A percentile compares a stretch with the other conserved stretches of the same genome.
Evolutionary conservation across 53 echinoderm and acorn worm species (phyloP).

Genomic region (Luidia sarsii): DNA sequence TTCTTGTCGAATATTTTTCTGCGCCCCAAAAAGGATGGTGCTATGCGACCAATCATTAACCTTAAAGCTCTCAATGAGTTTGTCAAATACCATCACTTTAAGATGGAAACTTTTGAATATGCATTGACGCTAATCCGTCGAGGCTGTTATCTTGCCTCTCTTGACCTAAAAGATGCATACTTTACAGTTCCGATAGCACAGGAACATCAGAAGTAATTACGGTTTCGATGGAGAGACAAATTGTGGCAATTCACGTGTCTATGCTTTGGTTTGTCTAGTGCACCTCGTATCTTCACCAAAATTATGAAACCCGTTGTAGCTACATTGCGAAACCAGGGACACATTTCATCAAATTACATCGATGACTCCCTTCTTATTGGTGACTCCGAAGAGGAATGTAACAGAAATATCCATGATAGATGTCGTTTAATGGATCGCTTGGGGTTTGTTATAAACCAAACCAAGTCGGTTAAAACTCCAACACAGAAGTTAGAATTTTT

Average conservation of each 20-base stretch:
- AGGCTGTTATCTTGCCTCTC: slow-evolving; percentile 16
- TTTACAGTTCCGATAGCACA: slow-evolving; percentile 32
- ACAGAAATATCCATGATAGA: neutral
- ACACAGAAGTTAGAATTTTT: neutral
- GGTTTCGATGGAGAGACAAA: slow-evolving; percentile 28
- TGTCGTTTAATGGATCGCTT: neutral
- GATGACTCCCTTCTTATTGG: slow-evolving; percentile 14
- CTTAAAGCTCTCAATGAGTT: slow-evolving; percentile 2
- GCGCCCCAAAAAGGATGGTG: slow-evolving; percentile 41
- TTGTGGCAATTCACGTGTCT: slow-evolving; percentile 17
- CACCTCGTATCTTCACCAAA: slow-evolving; percentile 32
- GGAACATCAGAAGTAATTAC: slow-evolving; percentile 16
- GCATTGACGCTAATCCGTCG: slow-evolving; percentile 9
- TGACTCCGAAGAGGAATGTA: neutral
- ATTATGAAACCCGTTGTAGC: slow-evolving; percentile 20
- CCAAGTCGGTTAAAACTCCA: neutral
- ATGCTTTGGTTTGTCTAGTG: slow-evolving; percentile 16
- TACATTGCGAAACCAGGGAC: slow-evolving; percentile 7
- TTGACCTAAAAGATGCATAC: slow-evolving; percentile 40
- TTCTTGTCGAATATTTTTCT: slow-evolving; percentile 42
- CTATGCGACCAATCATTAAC: slow-evolving; percentile 21
- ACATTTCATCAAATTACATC: slow-evolving; percentile 7
- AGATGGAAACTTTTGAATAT: slow-evolving; percentile 20
- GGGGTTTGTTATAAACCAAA: slow-evolving; percentile 9
- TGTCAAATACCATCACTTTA: slow-evolving; percentile 13